Base-by-base conservation (phyloP, 2,113 vertebrate species). In the Suncus etruscus region DNA sequence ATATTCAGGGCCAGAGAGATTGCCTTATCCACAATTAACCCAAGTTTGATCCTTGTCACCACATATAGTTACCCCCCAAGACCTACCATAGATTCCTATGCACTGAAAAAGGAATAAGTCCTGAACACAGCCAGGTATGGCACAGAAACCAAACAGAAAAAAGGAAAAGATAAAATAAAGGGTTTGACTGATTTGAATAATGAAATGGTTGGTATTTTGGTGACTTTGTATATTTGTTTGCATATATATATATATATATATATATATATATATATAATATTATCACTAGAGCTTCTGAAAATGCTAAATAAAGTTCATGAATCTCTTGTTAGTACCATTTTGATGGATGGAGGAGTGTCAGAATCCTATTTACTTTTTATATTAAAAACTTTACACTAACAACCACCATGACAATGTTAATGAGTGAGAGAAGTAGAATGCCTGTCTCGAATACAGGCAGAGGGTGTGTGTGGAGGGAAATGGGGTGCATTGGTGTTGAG, bases 201-300 rank as follows among this genome's bases (percentile, higher is more conserved):
- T 90, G 76, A 95, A 58, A 70, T 77, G 58, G 11, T 83, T 91
- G 27, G 15, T 70, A 9, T 74, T 90, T 90, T 14, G 58, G 76
- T 66, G 47, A 88, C 75, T 68, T 93, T 86, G 50, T 83, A 24
- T 88, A 45, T 31, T 83, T 90, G 95, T 91, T 77, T 80, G 32
- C 54, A 73, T 39, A 39, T 39, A 3, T 39, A 5, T 39, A 3
- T 39, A 39, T 39, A 39, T 39, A 39, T 39, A 39, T 39, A 3
- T 39, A 5, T 39, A 39, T 39, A 39, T 39, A 39, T 39, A 39
- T 39, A 45, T 73, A 85, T 77, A 91, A 24, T 66, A 65, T 91
- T 93, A 90, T 79, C 80, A 83, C 74, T 90, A 91, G 73, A 25
- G 15, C n/a, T 90, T 94, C 76, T 92, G 47, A 73, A 96, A 90